Conservation (phyloP, 2,888 invertebrate genomes). For the Orthonychiurus folsomi region DNA sequence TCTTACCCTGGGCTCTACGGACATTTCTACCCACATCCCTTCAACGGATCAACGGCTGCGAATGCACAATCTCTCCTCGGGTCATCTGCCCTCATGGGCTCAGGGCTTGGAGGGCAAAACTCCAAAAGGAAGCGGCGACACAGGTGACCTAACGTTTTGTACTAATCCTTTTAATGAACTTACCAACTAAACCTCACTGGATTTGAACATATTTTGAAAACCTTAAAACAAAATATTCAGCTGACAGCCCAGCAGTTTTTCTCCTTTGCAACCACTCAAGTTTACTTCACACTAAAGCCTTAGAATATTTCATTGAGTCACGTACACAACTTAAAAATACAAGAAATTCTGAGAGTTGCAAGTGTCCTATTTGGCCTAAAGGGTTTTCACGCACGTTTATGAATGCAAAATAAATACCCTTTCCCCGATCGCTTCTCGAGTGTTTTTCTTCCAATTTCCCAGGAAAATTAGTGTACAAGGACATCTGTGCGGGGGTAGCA, state of each 20-base stretch:
- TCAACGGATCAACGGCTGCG: conserved; percentile 28
- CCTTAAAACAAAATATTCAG: neutral
- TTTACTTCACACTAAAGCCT: neutral
- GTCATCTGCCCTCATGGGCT: conserved; percentile 25
- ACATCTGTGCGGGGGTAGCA: too few species aligned
- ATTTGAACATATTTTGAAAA: neutral
- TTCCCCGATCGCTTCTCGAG: neutral
- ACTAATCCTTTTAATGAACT: neutral
- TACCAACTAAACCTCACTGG: neutral
- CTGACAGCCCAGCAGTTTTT: too few species aligned
- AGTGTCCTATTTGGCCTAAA: neutral
- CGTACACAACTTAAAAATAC: neutral
- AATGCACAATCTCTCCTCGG: conserved; percentile 34
- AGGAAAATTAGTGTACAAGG: neutral
- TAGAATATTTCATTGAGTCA: neutral
- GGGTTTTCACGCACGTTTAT: neutral
- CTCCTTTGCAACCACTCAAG: neutral
- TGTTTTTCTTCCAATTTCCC: neutral
- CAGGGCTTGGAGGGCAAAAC: conserved; percentile 31
- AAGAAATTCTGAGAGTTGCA: neutral
- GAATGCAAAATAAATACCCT: too few species aligned
- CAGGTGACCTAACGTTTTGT: conserved; percentile 29
- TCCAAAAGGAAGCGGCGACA: conserved; percentile 40
- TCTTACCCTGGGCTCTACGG: conserved; percentile 58
- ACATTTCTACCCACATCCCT: conserved; percentile 51